Percentiles rank a stretch among this genome's conserved stretches.
phyloP scores from a whole-genome alignment of 2,888 invertebrate genomes.

The Tetranychus truncatus region DNA sequence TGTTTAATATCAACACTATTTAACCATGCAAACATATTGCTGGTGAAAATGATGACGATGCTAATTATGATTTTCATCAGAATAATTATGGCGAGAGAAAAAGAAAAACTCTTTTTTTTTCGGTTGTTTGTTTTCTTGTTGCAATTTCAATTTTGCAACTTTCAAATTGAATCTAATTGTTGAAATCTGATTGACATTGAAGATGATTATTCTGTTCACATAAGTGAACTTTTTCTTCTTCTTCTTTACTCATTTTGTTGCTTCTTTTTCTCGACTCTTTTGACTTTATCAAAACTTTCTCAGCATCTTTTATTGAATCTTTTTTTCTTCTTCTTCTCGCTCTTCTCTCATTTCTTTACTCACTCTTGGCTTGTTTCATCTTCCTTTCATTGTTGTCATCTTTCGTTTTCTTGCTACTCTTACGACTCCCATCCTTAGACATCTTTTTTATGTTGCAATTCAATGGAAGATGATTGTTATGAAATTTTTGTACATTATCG shows the following conservation, averaged over 20 bases:
- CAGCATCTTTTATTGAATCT: not conserved
- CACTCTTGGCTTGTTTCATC: no score
- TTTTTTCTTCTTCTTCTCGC: slow-evolving; percentile 1
- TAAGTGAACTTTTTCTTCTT: not conserved
- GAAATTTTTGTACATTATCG: no score
- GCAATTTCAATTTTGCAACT: not conserved
- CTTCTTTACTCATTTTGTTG: not conserved
- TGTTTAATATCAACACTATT: not conserved
- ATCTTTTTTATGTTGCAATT: no score
- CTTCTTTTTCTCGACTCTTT: not conserved
- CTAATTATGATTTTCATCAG: no score
- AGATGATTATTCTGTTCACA: not conserved
- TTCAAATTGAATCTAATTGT: not conserved
- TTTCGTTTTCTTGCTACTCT: no score
- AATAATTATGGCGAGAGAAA: no score
- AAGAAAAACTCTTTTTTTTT: not conserved
- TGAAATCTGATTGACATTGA: not conserved
- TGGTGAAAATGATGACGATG: not conserved
- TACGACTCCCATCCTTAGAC: no score
- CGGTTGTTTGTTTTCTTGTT: not conserved
- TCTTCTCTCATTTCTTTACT: not conserved
- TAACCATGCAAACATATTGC: not conserved
- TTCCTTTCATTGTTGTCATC: no score
- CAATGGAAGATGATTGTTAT: no score
- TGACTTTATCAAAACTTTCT: not conserved